Conservation (phyloP, 2,888 invertebrate species). For the Cephus pygmeus region DNA sequence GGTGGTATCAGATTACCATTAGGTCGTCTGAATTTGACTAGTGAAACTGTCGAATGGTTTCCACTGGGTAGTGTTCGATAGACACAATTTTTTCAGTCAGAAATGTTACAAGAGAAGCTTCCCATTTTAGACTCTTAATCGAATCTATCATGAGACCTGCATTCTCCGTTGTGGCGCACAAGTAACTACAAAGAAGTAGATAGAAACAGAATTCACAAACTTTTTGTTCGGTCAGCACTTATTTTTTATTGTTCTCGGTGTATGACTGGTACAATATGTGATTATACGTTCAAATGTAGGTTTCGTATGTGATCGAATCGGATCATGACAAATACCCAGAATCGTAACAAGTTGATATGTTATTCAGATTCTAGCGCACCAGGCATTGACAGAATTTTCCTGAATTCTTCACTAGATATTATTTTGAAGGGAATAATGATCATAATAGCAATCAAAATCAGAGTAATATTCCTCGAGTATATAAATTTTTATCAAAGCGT, state of each 20-base stretch:
- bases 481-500: not conserved
- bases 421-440: not conserved
- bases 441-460: not conserved
- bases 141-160: not conserved
- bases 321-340: not conserved
- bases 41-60: slow-evolving; percentile 90
- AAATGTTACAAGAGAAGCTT: not conserved
- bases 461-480: not conserved
- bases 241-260: not conserved
- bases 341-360: not conserved
- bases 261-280: not conserved
- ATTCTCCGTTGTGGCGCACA: not conserved
- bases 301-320: not conserved
- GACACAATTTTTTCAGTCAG: not conserved
- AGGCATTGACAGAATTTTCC: not conserved
- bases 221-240: not conserved
- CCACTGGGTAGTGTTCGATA: slow-evolving; percentile 71
- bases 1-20: slow-evolving; percentile 91
- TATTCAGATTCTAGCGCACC: not conserved
- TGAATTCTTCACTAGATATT: not conserved
- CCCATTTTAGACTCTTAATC: not conserved
- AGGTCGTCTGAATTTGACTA: slow-evolving; percentile 76
- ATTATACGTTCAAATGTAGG: not conserved
- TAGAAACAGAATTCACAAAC: not conserved
- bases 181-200: not conserved